Base-by-base conservation (phyloP, 2,888 invertebrate species). In the Palloptera scutellata region DNA sequence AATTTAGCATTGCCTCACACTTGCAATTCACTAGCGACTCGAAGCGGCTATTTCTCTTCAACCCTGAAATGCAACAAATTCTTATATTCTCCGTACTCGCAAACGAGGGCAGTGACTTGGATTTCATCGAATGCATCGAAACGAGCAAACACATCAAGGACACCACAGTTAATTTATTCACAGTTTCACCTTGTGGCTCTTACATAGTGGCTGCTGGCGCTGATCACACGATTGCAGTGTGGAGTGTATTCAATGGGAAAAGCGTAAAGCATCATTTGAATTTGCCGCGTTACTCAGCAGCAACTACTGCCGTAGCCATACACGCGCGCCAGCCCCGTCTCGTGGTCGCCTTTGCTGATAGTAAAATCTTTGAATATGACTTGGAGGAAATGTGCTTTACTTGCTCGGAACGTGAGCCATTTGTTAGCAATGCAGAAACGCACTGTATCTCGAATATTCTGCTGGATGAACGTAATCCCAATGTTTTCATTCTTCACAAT, bases 361-460 rank as follows among this genome's bases (percentile, higher is more conserved):
- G 92, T 76, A 92, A 90, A 91, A 87, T 95, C 68, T 85, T 92
- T 52, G 95, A 96, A 82, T 95, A 91, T 80, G 89, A 90, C 78
- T 79, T 95, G n/a, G 78, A 81, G 4, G 85, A 87, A 54, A 88
- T 87, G 75, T 87, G 87, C 72, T 91, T 91, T 76, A 89, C 91
- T 0, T 84, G 87, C 61, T 76, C 79, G 9, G 76, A 76, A 52
- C 87, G 87, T 19, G 79, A 85, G 9, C 81, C 89, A 62, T 87
- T 87, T 75, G 83, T 85, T 40, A 80, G 82, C 19, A 84, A 89
- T 70, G 89, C 90, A 0, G 80, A 70, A 40, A 72, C 71, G 1
- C 74, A 79, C 45, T 75, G 79, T 53, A 88, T 92, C 9, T 86
- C 86, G 13, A 88, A 89, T 66, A 87, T 94, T 30, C 81, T 86